A percentile compares a stretch with the other conserved stretches of the same genome.
phyloP scores from a whole-genome alignment of 2,113 vertebrate species.

The Xenus cinereus region DNA sequence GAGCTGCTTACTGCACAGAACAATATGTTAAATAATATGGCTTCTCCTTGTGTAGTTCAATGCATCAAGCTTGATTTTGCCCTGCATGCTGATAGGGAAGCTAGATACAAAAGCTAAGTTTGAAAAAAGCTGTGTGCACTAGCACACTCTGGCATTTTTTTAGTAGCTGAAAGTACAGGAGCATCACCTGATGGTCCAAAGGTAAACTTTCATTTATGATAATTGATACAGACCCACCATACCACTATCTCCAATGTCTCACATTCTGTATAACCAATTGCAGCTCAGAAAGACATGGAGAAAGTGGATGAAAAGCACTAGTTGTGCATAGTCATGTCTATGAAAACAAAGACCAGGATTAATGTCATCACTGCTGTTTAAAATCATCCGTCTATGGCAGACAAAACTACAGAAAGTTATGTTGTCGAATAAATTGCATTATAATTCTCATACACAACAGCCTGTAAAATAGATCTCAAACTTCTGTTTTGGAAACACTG shows the following conservation, averaged over 20 bases:
- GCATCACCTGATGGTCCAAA: not conserved
- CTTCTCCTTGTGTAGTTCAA: not conserved
- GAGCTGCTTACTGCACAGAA: not conserved
- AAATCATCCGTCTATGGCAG: not conserved
- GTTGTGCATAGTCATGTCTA: not conserved
- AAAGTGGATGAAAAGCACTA: not conserved
- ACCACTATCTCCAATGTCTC: not conserved
- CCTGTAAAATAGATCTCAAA: not conserved
- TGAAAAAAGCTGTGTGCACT: rapidly evolving
- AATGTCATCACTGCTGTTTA: not conserved
- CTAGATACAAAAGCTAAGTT: not conserved
- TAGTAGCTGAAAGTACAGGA: not conserved
- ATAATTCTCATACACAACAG: not conserved
- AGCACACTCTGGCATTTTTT: not conserved
- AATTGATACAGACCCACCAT: not conserved
- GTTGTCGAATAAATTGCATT: not conserved
- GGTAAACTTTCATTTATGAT: not conserved
- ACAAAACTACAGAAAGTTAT: not conserved
- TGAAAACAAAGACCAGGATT: not conserved
- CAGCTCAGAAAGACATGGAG: not conserved
- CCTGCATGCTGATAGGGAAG: not conserved
- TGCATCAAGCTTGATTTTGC: not conserved
- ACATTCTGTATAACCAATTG: not conserved
- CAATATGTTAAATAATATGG: not conserved
- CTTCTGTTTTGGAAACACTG: not conserved